These are phyloP conservation scores for Trogon surrucura DNA, from an alignment of 2,113 vertebrate species.

Conservation along the genomic window DNA sequence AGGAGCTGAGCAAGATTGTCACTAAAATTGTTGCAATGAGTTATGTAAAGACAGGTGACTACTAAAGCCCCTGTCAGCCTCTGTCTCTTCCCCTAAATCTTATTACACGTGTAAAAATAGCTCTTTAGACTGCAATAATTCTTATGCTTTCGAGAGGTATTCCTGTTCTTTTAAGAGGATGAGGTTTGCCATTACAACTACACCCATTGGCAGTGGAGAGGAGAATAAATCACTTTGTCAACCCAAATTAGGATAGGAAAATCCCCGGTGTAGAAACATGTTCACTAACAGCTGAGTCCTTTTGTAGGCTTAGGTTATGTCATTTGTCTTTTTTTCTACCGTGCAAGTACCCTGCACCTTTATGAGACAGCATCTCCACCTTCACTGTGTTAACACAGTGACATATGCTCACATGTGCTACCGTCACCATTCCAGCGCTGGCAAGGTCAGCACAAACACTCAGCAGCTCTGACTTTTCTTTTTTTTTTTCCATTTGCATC, in stretches of 20 bases:
- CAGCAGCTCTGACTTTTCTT: background rate
- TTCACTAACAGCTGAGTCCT: background rate
- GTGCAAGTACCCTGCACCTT: background rate
- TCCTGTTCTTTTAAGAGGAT: background rate
- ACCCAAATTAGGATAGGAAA: background rate
- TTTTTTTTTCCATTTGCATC: background rate
- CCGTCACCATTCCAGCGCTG: background rate
- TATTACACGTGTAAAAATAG: background rate
- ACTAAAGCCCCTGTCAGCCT: background rate
- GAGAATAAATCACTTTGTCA: background rate
- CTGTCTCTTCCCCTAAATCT: background rate
- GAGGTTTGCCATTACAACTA: background rate
- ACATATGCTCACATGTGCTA: accelerated
- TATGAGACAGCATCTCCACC: background rate
- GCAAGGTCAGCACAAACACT: background rate
- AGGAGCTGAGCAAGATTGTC: background rate
- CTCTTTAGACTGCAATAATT: background rate
- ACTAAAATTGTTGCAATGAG: background rate
- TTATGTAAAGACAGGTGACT: accelerated
- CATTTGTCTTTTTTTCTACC: background rate
- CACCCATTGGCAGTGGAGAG: background rate
- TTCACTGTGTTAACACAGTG: background rate
- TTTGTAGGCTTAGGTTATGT: background rate
- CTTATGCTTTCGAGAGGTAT: background rate
- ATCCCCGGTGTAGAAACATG: background rate